Conservation (phyloP, 2,113 vertebrate genomes). For the Acanthisitta chloris region DNA sequence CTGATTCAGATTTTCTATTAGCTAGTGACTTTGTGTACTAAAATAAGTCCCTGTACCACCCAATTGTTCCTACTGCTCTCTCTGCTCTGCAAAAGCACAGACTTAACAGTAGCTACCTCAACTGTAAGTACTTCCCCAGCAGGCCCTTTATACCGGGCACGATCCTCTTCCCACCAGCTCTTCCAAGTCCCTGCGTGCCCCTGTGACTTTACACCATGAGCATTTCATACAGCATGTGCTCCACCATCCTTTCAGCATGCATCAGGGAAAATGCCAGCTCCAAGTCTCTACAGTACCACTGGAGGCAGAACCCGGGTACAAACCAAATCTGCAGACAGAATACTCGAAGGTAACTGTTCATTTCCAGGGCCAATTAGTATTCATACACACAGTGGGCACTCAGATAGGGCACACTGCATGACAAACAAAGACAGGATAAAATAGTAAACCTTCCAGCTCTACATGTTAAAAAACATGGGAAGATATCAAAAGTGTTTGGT, state of each 20-base stretch:
- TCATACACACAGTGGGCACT: neutral
- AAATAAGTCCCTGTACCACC: slow-evolving; percentile 50
- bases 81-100: neutral
- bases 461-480: neutral
- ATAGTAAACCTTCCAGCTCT: neutral
- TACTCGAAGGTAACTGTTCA: fast-evolving
- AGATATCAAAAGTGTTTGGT: neutral
- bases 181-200: neutral
- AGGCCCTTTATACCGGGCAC: neutral
- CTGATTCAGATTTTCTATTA: slow-evolving; percentile 65
- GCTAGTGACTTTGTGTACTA: slow-evolving; percentile 47
- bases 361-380: no score
- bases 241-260: fast-evolving
- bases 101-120: neutral
- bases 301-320: neutral
- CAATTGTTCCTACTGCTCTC: slow-evolving; percentile 20
- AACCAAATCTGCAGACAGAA: neutral
- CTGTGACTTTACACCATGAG: neutral
- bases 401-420: neutral
- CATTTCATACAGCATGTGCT: neutral
- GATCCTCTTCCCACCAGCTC: neutral
- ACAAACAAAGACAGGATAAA: neutral
- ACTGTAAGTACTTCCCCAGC: neutral
- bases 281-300: neutral
- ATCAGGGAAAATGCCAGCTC: neutral